Evolutionary conservation across 2,888 invertebrate species (phyloP).

Genomic region (Callyntrura guangdongensis): DNA sequence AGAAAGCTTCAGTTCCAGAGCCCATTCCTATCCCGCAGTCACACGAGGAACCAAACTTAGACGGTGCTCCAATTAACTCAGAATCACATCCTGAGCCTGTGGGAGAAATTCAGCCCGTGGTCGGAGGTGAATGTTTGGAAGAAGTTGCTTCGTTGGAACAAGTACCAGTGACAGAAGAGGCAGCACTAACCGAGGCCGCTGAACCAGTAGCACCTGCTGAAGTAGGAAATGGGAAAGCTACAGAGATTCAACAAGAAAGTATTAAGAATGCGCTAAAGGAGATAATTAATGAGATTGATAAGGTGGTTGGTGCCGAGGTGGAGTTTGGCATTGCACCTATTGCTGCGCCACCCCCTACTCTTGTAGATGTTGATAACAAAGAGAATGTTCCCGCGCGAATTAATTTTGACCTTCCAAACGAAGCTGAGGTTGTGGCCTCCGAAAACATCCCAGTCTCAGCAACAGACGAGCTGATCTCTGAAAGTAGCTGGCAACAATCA

Average conservation of each 20-base stretch:
- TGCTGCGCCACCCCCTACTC: conserved; percentile 61
- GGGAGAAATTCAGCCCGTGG: conserved; percentile 15
- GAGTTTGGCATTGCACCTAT: conserved; percentile 74
- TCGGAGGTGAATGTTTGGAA: conserved; percentile 48
- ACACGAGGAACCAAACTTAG: neutral
- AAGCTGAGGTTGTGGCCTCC: conserved; percentile 21
- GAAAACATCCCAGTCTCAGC: conserved; percentile 20
- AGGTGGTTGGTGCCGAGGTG: conserved; percentile 86
- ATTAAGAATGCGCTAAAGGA: conserved; percentile 88
- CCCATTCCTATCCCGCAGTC: conserved; percentile 10
- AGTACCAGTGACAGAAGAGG: conserved; percentile 39
- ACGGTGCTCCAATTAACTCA: conserved; percentile 1
- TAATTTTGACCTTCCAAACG: conserved; percentile 31
- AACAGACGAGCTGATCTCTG: conserved; percentile 9
- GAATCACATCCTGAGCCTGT: conserved; percentile 1
- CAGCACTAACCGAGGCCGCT: conserved; percentile 38
- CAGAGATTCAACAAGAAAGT: conserved; percentile 87
- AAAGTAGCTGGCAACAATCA: conserved; percentile 15
- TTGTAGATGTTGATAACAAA: conserved; percentile 67
- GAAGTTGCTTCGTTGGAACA: conserved; percentile 10
- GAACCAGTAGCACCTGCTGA: conserved; percentile 71
- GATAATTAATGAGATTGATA: conserved; percentile 89
- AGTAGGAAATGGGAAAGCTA: conserved; percentile 71
- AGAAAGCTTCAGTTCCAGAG: conserved; percentile 45
- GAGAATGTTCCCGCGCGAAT: conserved; percentile 62